Conservation (phyloP, 1,140 invertebrate species). For the Fragariocoptes setiger region DNA sequence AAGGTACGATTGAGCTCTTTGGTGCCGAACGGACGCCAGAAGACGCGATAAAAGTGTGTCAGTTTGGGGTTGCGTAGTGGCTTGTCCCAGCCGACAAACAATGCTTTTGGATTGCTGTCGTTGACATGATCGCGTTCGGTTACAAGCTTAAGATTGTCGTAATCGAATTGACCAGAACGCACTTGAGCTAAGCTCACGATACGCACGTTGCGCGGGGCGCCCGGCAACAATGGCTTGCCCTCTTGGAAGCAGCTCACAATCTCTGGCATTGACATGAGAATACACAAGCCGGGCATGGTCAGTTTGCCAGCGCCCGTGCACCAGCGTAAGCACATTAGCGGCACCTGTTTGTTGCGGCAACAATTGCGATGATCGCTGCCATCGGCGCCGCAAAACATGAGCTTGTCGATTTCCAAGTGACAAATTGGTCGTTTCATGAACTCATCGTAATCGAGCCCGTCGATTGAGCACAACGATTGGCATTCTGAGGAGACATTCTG, state of each 20-base stretch:
- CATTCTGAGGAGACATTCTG: conserved; percentile 36
- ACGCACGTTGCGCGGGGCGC: conserved; percentile 35
- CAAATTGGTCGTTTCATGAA: conserved; percentile 41
- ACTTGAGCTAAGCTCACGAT: conserved; percentile 22
- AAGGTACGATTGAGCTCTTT: conserved; percentile 21
- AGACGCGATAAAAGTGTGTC: conserved; percentile 40
- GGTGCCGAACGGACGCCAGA: conserved; percentile 20
- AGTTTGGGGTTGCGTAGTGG: conserved; percentile 43
- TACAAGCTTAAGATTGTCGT: neutral
- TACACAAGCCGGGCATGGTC: conserved; percentile 27
- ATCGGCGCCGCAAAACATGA: conserved; percentile 49
- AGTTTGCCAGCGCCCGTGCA: conserved; percentile 36
- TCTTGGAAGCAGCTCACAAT: conserved; percentile 47
- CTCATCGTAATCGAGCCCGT: conserved; percentile 35
- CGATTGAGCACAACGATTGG: conserved; percentile 41
- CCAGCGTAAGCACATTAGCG: conserved; percentile 36
- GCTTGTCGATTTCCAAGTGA: conserved; percentile 42
- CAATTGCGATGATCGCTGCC: conserved; percentile 23
- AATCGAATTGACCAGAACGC: neutral
- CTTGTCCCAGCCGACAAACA: conserved; percentile 34
- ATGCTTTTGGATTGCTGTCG: neutral
- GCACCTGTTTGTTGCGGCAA: conserved; percentile 36
- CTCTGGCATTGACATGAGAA: conserved; percentile 31
- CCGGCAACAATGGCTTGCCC: conserved; percentile 34
- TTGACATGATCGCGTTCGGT: neutral